These are phyloP conservation scores for Colius striatus DNA, from an alignment of 2,113 vertebrate genomes.

Conservation along the genomic window DNA sequence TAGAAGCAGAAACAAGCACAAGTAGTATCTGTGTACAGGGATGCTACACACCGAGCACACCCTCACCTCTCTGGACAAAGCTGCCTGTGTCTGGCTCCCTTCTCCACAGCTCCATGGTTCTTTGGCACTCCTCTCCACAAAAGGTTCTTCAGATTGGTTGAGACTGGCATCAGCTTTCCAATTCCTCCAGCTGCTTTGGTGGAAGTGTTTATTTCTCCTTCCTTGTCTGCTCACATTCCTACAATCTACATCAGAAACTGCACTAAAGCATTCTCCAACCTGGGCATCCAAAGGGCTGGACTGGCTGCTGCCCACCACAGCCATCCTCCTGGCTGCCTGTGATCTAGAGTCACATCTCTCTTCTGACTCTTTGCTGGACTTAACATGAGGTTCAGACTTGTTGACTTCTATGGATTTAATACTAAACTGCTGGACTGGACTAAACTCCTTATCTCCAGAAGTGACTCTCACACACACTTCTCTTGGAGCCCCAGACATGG, in stretches of 20 bases:
- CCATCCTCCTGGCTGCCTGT: not conserved
- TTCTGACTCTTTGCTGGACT: not conserved
- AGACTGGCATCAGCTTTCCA: not conserved
- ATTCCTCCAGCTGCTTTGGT: not conserved
- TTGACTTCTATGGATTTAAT: not conserved
- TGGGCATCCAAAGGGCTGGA: not conserved
- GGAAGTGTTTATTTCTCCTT: not conserved
- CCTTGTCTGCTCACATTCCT: not conserved
- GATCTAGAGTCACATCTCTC: not conserved
- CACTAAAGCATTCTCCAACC: not conserved
- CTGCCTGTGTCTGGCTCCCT: not conserved
- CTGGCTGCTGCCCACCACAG: not conserved
- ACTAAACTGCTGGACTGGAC: not conserved
- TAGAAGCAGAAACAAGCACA: not conserved
- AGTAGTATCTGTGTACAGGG: not conserved
- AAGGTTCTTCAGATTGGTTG: not conserved
- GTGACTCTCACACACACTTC: not conserved
- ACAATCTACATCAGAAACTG: not conserved
- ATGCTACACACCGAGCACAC: not conserved
- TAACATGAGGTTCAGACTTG: not conserved
- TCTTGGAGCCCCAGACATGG: not conserved
- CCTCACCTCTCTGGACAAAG: constrained; percentile 39
- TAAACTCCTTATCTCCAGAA: not conserved
- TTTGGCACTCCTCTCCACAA: not conserved
- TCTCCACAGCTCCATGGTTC: not conserved